phyloP scores from a whole-genome alignment of 2,113 vertebrate species.

The Centrocercus urophasianus region DNA sequence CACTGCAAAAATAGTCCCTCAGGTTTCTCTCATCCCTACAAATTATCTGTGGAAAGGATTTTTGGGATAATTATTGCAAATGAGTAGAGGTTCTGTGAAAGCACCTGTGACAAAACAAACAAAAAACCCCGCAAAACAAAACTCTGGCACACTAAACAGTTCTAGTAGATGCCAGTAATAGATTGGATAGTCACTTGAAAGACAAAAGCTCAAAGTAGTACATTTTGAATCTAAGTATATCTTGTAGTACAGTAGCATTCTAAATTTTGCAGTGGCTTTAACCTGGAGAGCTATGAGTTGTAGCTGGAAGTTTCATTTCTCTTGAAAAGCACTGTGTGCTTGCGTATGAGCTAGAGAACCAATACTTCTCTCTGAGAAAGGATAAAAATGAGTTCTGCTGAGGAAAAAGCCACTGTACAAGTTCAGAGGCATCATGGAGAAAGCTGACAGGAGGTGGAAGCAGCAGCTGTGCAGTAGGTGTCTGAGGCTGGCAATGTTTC shows the following conservation, averaged over 20 bases:
- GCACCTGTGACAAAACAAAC: background rate
- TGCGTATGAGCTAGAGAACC: background rate
- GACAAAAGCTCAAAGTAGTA: background rate
- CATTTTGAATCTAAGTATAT: background rate
- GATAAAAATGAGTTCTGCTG: background rate
- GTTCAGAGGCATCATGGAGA: background rate
- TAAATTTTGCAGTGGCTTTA: background rate
- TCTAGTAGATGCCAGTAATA: background rate
- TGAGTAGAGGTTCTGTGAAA: background rate
- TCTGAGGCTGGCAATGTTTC: slow-evolving; percentile 44
- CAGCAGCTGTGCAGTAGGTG: slow-evolving; percentile 18
- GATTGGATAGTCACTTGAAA: background rate
- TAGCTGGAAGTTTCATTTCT: background rate
- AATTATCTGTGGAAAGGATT: background rate
- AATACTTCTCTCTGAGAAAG: background rate
- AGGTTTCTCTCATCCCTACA: background rate
- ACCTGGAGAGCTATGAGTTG: background rate
- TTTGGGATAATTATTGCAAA: background rate
- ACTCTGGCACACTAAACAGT: background rate
- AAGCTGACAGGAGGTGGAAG: slow-evolving; percentile 39
- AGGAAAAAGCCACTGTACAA: background rate
- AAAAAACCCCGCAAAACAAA: background rate
- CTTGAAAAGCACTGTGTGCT: background rate
- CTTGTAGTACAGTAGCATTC: background rate
- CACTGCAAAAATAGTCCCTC: background rate